Base-by-base conservation (phyloP, 2,888 invertebrate species). In the Leptinotarsa rubiginosa region DNA sequence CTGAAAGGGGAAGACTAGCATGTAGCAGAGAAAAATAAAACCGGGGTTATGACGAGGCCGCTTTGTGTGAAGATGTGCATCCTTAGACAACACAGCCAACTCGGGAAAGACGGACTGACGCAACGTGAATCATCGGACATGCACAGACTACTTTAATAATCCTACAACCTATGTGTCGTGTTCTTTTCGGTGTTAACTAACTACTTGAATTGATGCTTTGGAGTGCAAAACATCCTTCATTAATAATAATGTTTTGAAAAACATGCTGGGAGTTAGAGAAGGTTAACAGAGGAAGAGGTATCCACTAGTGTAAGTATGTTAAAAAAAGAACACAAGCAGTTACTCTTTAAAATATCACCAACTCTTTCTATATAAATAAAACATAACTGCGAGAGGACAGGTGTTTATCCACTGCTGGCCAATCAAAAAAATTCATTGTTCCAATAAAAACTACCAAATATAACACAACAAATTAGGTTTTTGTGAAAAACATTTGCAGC, bases 61-160 rank as follows among this genome's bases (percentile, higher is more conserved):
- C 69, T 47, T 10, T 69, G 73, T 82, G 83, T 82, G 82, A 83
- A 78, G 74, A 78, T 81, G 87, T 87, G 87, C 87, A 86, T 86
- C 86, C 86, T 82, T 83, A 87, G 87, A 88, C 88, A 88, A 88
- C 88, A 88, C 88, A 88, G 88, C 88, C 88, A 87, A 81, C 77
- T 76, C 65, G 66, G 76, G 84, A 79, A 81, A 81, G 76, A 68
- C 68, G 68, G 68, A 68, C 54, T 68, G 69, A 69, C 68, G 68
- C n/a, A 68, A 41, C 56, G 54, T 81, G 80, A 76, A 81, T 81
- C 81, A 77, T 82, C 81, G 79, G 74, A 75, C 85, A 85, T 85
- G 85, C 85, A 85, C 75, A 81, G 80, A 78, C 80, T 81, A 82
- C 62, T 73, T 80, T 82, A 83, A 79, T 80, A 78, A 80, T 83